Percentiles rank a stretch among this genome's conserved stretches.
phyloP scores from a whole-genome alignment of 2,888 invertebrate genomes.

The Agonopterix subpropinquella region DNA sequence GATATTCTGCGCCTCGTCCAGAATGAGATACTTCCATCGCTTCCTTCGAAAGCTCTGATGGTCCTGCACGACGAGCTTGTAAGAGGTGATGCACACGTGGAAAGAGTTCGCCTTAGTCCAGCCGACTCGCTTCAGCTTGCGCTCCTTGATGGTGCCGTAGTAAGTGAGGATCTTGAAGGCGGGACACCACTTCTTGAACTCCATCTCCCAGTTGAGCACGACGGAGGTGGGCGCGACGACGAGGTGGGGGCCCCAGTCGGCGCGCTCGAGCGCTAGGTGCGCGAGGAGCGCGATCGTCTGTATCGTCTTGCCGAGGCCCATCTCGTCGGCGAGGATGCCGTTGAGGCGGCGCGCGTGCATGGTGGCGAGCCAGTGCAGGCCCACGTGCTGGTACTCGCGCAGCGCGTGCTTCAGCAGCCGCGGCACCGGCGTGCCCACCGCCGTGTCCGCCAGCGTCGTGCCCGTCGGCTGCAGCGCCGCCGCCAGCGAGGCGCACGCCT shows the following conservation, averaged over 20 bases:
- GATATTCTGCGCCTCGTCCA: slow-evolving; percentile 99
- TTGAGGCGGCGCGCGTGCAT: slow-evolving; percentile 96
- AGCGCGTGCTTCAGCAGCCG: slow-evolving; percentile 92
- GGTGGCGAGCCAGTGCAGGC: slow-evolving; percentile 97
- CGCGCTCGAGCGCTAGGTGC: slow-evolving; percentile 93
- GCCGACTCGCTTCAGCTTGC: slow-evolving; percentile 91
- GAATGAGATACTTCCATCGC: slow-evolving; percentile 98
- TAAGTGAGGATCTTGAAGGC: slow-evolving; percentile 99
- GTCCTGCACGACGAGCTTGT: slow-evolving; percentile 98
- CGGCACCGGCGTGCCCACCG: slow-evolving; percentile 94
- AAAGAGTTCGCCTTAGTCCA: slow-evolving; percentile 99
- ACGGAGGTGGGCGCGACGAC: slow-evolving; percentile 99
- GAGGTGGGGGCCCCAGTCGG: slow-evolving; percentile 98
- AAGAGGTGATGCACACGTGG: slow-evolving; percentile 98
- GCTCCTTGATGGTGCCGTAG: slow-evolving; percentile 97
- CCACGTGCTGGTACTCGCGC: slow-evolving; percentile 98
- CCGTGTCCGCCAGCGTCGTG: slow-evolving; percentile 95
- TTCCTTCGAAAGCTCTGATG: slow-evolving; percentile 97
- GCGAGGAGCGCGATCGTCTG: slow-evolving; percentile 97
- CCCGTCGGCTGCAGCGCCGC: slow-evolving; percentile 98
- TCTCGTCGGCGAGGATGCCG: slow-evolving; percentile 97
- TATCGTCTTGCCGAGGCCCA: slow-evolving; percentile 98
- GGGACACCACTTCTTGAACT: slow-evolving; percentile 99
- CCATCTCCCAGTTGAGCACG: slow-evolving; percentile 99
- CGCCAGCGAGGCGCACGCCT: slow-evolving; percentile 94